A percentile compares a stretch with the other conserved stretches of the same genome.
Conservation (phyloP, 2,113 vertebrate species). For the Aspidoscelis tigris region DNA sequence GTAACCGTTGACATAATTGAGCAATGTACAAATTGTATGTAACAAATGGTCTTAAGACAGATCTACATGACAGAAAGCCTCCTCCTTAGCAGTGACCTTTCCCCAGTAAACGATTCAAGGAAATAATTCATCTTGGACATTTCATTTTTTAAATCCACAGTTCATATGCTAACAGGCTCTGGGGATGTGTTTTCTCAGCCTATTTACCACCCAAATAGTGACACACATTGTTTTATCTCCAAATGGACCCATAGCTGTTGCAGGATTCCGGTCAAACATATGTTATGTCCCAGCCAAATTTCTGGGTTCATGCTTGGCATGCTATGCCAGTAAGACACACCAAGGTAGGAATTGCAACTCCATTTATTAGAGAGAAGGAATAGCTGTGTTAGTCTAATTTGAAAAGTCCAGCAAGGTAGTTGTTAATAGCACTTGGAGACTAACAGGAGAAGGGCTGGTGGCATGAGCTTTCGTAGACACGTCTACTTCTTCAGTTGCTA, state of each 20-base stretch:
- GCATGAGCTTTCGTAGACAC: no score
- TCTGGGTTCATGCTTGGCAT: no score
- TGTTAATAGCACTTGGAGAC: no score
- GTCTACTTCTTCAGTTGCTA: no score
- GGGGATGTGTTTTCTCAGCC: not conserved
- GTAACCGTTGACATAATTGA: slow-evolving; percentile 43
- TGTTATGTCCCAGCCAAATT: no score
- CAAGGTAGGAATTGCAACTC: no score
- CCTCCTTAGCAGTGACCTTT: slow-evolving; percentile 49
- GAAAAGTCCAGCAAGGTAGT: no score
- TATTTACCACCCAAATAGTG: not conserved
- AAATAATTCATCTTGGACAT: slow-evolving; percentile 25
- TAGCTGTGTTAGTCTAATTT: no score
- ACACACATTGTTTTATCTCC: not conserved
- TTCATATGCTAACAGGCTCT: not conserved
- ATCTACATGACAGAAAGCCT: slow-evolving; percentile 40
- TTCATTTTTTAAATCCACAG: slow-evolving; percentile 50
- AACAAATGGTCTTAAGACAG: slow-evolving; percentile 40
- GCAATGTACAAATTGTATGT: not conserved
- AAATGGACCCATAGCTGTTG: not conserved
- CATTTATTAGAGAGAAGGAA: no score
- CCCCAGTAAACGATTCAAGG: slow-evolving; percentile 41
- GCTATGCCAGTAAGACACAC: no score
- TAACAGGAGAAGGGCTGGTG: no score
- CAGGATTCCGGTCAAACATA: not conserved